phyloP scores from a whole-genome alignment of 2,797 vertebrate genomes.

The Coregonus sp. region DNA sequence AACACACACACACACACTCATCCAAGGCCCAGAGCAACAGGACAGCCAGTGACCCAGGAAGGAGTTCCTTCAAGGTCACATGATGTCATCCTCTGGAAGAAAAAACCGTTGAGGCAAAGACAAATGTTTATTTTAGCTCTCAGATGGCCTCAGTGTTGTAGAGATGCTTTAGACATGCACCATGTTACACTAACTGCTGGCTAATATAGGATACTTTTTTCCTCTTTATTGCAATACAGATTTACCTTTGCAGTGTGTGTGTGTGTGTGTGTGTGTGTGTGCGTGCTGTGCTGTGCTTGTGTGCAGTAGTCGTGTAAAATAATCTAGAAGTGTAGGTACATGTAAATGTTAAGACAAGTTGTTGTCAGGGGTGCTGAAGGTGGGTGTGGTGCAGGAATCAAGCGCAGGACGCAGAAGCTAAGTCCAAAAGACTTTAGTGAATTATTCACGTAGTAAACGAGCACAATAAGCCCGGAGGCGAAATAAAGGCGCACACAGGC shows the following conservation, averaged over 20 bases:
- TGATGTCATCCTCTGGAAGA: conserved; percentile 21
- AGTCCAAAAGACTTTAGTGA: too few relatives aligned
- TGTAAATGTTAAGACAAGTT: too few relatives aligned
- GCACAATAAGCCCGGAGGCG: too few relatives aligned
- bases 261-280: too few relatives aligned
- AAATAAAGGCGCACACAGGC: too few relatives aligned
- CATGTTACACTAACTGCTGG: not conserved
- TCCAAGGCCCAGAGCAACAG: conserved; percentile 15
- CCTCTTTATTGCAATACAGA: not conserved
- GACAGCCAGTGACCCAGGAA: conserved; percentile 31
- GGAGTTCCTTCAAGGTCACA: conserved; percentile 48
- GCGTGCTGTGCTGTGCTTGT: not conserved
- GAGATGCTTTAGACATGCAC: not conserved
- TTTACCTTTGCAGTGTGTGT: not conserved
- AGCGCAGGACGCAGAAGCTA: too few relatives aligned
- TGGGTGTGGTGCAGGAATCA: too few relatives aligned
- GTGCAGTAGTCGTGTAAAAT: not conserved
- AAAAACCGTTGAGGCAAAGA: conserved; percentile 8
- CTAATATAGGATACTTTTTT: not conserved
- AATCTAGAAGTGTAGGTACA: too few relatives aligned
- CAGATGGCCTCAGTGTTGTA: not conserved
- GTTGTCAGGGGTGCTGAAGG: too few relatives aligned
- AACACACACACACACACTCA: conserved; percentile 19
- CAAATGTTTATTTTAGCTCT: not conserved
- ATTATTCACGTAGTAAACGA: too few relatives aligned